Percentiles rank a stretch among this genome's conserved stretches.
Evolutionary conservation across 2,797 vertebrate species (phyloP).

Genomic region (Discoglossus pictus): DNA sequence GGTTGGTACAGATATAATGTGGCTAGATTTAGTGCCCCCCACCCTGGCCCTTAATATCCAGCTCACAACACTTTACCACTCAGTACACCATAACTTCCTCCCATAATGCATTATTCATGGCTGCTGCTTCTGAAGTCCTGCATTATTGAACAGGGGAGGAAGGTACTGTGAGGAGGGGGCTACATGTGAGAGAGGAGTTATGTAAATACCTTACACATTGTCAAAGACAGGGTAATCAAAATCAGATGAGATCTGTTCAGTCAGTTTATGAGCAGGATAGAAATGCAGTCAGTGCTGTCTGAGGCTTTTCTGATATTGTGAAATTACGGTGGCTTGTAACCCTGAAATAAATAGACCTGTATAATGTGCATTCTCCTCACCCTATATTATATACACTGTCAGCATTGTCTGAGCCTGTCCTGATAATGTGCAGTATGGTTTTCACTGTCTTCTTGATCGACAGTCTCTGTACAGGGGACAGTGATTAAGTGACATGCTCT

Average conservation of each 20-base stretch:
- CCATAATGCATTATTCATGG: slow-evolving; percentile 65
- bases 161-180: slow-evolving; percentile 7
- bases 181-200: too few relatives aligned
- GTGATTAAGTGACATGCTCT: slow-evolving; percentile 32
- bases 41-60: too few relatives aligned
- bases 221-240: too few relatives aligned
- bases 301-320: neutral
- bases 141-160: slow-evolving; percentile 45
- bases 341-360: too few relatives aligned
- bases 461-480: slow-evolving; percentile 7
- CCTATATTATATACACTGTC: too few relatives aligned
- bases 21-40: too few relatives aligned
- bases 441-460: slow-evolving; percentile 1
- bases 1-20: too few relatives aligned
- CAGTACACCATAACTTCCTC: neutral
- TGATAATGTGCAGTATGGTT: neutral
- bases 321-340: too few relatives aligned
- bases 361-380: too few relatives aligned
- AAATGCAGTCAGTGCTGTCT: neutral
- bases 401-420: neutral
- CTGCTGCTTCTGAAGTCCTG: slow-evolving; percentile 54
- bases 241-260: too few relatives aligned
- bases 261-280: neutral
- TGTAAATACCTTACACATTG: too few relatives aligned
- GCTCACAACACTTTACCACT: slow-evolving; percentile 7